phyloP scores from a whole-genome alignment of 2,797 vertebrate genomes.

The Myotis daubentonii region DNA sequence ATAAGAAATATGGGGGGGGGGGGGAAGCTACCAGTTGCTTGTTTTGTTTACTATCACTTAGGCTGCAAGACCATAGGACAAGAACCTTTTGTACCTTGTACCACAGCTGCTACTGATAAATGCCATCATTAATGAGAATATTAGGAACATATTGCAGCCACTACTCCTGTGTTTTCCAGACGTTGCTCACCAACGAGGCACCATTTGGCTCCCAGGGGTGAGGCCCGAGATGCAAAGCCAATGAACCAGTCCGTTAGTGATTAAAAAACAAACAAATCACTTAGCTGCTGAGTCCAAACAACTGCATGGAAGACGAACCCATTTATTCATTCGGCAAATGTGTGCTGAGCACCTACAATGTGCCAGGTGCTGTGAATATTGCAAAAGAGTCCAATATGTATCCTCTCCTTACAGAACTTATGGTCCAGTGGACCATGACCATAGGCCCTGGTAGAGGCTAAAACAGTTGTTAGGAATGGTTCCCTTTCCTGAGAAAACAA shows the following conservation, averaged over 20 bases:
- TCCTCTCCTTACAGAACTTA: background rate
- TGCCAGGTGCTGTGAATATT: background rate
- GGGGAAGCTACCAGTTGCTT: conserved; percentile 29
- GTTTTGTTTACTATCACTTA: conserved; percentile 50
- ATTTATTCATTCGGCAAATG: conserved; percentile 4
- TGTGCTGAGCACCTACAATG: background rate
- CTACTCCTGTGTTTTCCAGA: conserved; percentile 14
- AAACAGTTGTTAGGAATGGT: background rate
- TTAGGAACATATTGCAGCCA: conserved; percentile 16
- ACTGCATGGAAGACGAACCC: background rate
- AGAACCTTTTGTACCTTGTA: conserved; percentile 59
- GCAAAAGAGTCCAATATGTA: background rate
- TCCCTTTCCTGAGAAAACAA: background rate
- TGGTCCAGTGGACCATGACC: background rate
- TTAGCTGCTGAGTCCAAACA: background rate
- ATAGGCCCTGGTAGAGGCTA: background rate
- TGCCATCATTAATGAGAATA: conserved; percentile 52
- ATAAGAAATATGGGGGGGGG: background rate
- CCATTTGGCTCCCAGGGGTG: background rate
- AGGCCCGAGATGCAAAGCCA: conserved; percentile 15
- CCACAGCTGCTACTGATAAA: conserved; percentile 45
- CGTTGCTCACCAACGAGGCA: background rate
- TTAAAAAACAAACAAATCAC: background rate
- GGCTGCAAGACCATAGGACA: conserved; percentile 35
- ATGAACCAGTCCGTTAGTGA: background rate